Evolutionary conservation across 2,888 invertebrate genomes (phyloP).

Genomic region (Morpho helenor): DNA sequence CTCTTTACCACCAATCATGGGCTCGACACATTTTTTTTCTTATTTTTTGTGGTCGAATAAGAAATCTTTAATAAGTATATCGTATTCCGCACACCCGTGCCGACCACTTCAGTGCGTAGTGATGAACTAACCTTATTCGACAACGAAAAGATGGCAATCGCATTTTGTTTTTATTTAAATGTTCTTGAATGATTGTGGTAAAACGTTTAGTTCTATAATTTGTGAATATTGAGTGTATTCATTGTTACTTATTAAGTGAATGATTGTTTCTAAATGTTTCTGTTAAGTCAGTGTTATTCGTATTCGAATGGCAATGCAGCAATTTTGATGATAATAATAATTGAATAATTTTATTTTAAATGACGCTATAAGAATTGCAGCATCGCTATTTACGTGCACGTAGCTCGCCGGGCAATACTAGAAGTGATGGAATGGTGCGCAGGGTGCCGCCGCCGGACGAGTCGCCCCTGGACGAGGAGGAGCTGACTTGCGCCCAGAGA

Average conservation of each 20-base stretch:
- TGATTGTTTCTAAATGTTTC: constrained; percentile 62
- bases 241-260: constrained; percentile 50
- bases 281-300: constrained; percentile 44
- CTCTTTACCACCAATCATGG: constrained; percentile 41
- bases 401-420: constrained; percentile 55
- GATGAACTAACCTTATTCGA: constrained; percentile 28
- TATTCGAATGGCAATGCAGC: constrained; percentile 55
- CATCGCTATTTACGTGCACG: constrained; percentile 56
- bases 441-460: constrained; percentile 63
- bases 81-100: background rate
- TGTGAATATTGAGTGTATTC: constrained; percentile 62
- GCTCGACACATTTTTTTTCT: constrained; percentile 42
- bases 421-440: constrained; percentile 64
- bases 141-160: constrained; percentile 48
- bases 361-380: constrained; percentile 35
- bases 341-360: no score
- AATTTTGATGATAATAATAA: constrained; percentile 27
- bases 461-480: constrained; percentile 41
- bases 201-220: constrained; percentile 49
- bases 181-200: constrained; percentile 63
- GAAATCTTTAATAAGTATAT: background rate
- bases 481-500: constrained; percentile 86
- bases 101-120: background rate
- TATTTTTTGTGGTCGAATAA: constrained; percentile 47
- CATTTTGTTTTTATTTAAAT: constrained; percentile 56